Base-by-base conservation (phyloP, 2,888 invertebrate genomes). In the Drosophila histrio region DNA sequence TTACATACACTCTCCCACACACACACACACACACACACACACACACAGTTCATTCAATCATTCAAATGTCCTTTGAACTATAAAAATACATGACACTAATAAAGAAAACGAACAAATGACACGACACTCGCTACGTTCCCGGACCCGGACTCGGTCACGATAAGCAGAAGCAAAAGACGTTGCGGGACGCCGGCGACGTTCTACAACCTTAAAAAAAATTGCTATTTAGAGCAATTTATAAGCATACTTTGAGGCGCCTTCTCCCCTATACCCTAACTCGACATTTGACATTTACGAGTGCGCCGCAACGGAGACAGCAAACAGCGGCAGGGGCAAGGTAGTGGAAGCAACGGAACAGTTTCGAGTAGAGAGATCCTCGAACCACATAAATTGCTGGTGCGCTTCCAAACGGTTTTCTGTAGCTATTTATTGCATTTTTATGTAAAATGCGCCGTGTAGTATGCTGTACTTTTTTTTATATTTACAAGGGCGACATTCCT, bases 81-180 rank as follows among this genome's bases (percentile, higher is more conserved):
- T 90, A 90, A 90, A 90, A 90, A 90, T 90, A 90, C 90, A 90
- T 90, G 90, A 90, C 90, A 90, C 90, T 90, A 90, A 90, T 90
- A 90, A 90, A 90, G 89, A 89, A 87, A 85, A 87, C 87, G 81
- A 87, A 82, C 88, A 85, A 85, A 85, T 85, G 84, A 86, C 88
- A 88, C 88, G 84, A 85, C 76, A 88, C 82, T 73, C 76, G 66
- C 71, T 56, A 17, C 38, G 26, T 38, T 52, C 15, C 39, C 49
- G 34, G 26, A 21, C 49, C 39, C 41, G 49, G 22, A 56, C 54
- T 30, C 66, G 67, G 77, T 74, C 65, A 80, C 71, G 70, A 69
- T 76, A 78, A 73, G 59, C 73, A 59, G 34, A 52, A 36, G 44
- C 17, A 9, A 13, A 69, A 76, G 72, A 66, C 72, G 59, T 65